Percentiles rank a stretch among this genome's conserved stretches.
Evolutionary conservation across 2,797 vertebrate species (phyloP).

Genomic region (Glyptemys insculpta): DNA sequence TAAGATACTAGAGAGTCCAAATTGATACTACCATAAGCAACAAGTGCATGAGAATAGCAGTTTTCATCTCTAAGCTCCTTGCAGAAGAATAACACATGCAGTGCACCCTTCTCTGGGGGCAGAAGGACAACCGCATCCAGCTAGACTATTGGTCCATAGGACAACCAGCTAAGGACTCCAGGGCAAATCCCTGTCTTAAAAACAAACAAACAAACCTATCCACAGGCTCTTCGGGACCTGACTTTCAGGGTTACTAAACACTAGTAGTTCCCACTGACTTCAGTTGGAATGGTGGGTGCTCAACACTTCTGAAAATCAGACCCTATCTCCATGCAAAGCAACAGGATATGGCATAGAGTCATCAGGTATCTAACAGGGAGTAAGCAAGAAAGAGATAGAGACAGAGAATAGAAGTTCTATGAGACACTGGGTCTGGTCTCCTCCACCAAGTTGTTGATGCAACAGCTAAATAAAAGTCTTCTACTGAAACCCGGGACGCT

Average conservation of each 20-base stretch:
- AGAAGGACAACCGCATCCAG: neutral
- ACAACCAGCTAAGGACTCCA: accelerated
- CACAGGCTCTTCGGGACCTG: accelerated
- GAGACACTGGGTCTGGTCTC: accelerated
- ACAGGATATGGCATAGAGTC: neutral
- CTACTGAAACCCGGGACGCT: neutral
- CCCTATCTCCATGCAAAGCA: neutral
- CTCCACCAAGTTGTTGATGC: accelerated
- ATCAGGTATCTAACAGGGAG: neutral
- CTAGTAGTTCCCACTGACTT: neutral
- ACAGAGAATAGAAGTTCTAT: accelerated
- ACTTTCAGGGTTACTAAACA: neutral
- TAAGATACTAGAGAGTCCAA: neutral
- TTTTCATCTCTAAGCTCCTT: neutral
- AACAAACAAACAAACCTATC: neutral
- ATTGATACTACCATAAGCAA: neutral
- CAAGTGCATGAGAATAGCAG: accelerated
- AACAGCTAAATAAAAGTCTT: neutral
- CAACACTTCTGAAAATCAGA: accelerated
- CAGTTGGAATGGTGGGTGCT: neutral
- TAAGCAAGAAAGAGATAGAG: neutral
- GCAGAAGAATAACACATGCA: neutral
- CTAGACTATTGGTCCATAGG: neutral
- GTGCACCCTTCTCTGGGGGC: neutral
- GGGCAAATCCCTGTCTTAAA: neutral